Percentiles rank a stretch among this genome's conserved stretches.
Conservation (phyloP, 2,797 vertebrate genomes). For the Lophius americanus region DNA sequence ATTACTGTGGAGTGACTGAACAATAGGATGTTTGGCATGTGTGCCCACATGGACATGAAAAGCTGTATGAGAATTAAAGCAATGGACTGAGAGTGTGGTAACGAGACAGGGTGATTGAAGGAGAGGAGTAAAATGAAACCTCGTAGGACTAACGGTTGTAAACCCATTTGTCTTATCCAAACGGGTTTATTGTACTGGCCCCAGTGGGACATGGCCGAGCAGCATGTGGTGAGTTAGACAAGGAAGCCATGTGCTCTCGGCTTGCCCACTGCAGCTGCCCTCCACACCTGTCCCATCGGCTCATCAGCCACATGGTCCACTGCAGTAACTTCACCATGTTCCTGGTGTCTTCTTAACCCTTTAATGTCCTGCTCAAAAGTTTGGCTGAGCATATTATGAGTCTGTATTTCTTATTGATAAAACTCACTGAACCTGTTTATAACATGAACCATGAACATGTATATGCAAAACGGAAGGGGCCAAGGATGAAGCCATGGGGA, state of each 20-base stretch:
- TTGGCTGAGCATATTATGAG: too few species aligned
- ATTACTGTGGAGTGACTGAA: constrained; percentile 63
- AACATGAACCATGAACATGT: too few species aligned
- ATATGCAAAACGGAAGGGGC: too few species aligned
- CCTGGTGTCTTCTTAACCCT: not conserved
- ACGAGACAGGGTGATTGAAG: not conserved
- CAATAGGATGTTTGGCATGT: constrained; percentile 73
- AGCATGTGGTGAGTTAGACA: constrained; percentile 57
- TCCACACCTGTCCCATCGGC: constrained; percentile 60
- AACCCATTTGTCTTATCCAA: constrained; percentile 3
- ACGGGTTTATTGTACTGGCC: constrained; percentile 15
- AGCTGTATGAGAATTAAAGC: constrained; percentile 37
- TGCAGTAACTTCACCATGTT: constrained; percentile 33
- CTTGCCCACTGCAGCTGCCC: constrained; percentile 64
- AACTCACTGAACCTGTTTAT: too few species aligned
- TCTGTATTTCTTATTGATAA: too few species aligned
- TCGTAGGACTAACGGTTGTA: not conserved
- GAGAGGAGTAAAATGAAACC: not conserved
- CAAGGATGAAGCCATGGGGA: too few species aligned
- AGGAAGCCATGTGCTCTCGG: constrained; percentile 58
- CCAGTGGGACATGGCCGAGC: constrained; percentile 33
- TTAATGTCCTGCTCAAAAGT: too few species aligned
- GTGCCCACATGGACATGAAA: constrained; percentile 50
- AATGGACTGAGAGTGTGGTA: not conserved
- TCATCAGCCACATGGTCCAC: constrained; percentile 52